These are phyloP conservation scores for Syritta pipiens DNA, from an alignment of 2,888 invertebrate genomes.

Conservation along the genomic window DNA sequence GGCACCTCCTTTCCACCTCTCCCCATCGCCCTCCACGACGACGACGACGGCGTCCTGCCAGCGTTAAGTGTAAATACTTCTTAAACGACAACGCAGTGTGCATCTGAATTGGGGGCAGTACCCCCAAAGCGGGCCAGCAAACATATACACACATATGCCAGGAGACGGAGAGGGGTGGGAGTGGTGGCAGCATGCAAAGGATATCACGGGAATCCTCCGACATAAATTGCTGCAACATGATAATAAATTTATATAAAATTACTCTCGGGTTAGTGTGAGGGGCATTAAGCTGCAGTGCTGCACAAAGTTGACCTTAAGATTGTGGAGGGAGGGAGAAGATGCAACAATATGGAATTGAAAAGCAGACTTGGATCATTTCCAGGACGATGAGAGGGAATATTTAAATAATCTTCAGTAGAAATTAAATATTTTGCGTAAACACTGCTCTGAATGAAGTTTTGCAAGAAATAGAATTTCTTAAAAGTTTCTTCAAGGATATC, in stretches of 20 bases:
- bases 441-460: not conserved
- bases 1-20: conserved; percentile 9
- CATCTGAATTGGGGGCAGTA: conserved; percentile 20
- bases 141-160: not conserved
- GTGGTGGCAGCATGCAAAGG: too few species aligned
- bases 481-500: too few species aligned
- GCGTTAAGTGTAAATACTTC: conserved; percentile 37
- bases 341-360: not conserved
- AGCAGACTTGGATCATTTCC: not conserved
- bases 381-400: not conserved
- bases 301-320: conserved; percentile 11
- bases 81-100: conserved; percentile 39
- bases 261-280: conserved; percentile 38
- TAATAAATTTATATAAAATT: conserved; percentile 61
- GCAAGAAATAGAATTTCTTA: not conserved
- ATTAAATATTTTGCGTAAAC: not conserved
- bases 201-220: conserved; percentile 27
- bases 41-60: too few species aligned
- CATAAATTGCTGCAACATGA: conserved; percentile 55
- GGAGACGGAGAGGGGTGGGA: too few species aligned
- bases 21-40: too few species aligned
- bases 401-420: not conserved
- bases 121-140: not conserved
- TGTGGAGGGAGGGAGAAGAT: not conserved
- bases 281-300: conserved; percentile 24